Conservation (phyloP, 2,113 vertebrate genomes). For the Rhegmatorhina hoffmannsi region DNA sequence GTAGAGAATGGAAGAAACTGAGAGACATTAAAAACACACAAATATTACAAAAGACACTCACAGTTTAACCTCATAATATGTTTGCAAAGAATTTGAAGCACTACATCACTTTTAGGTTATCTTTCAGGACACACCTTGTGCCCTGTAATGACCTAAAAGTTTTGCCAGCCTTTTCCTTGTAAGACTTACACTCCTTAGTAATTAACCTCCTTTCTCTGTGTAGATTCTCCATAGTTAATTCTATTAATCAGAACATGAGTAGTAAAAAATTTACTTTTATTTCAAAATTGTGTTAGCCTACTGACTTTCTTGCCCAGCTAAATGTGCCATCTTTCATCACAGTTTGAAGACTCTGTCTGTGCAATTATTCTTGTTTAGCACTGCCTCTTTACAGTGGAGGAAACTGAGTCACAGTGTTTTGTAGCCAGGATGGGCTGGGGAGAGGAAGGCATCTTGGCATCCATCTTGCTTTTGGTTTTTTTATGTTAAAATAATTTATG, state of each 20-base stretch:
- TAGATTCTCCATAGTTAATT: background rate
- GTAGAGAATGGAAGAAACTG: background rate
- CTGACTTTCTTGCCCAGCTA: background rate
- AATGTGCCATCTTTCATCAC: background rate
- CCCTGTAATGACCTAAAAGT: background rate
- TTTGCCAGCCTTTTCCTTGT: background rate
- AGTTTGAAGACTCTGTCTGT: background rate
- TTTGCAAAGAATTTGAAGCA: background rate
- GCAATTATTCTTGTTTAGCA: background rate
- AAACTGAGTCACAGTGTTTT: background rate
- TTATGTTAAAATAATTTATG: background rate
- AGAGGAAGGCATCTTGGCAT: background rate
- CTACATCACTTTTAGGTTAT: background rate
- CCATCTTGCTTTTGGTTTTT: background rate
- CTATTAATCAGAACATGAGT: background rate
- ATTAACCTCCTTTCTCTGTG: background rate
- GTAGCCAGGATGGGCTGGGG: background rate
- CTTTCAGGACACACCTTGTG: background rate
- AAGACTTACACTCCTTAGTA: background rate
- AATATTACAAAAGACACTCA: background rate
- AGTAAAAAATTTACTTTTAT: background rate
- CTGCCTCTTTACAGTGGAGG: background rate
- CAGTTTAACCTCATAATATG: background rate
- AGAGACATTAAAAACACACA: background rate
- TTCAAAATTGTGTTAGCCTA: background rate